Conservation (phyloP, 2,888 invertebrate species). For the Tromatobia lineatoria region DNA sequence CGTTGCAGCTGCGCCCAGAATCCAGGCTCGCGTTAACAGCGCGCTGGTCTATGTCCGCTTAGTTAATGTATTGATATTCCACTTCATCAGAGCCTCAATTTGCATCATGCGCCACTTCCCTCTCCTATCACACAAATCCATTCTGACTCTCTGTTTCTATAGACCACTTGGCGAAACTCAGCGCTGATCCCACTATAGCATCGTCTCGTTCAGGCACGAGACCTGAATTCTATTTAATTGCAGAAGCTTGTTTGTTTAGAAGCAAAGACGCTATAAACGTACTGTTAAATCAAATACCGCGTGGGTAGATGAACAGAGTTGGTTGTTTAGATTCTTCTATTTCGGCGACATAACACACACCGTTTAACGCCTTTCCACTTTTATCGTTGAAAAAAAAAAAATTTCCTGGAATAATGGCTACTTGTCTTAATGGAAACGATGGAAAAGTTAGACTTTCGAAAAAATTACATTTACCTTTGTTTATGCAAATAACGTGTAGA, state of each 20-base stretch:
- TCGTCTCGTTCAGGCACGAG: neutral
- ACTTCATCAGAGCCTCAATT: conserved; percentile 39
- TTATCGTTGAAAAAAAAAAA: no score
- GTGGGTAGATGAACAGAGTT: neutral
- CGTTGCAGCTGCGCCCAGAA: no score
- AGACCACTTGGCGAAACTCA: conserved; percentile 1
- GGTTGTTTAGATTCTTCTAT: no score
- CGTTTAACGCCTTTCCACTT: no score
- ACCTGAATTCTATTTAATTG: conserved; percentile 16
- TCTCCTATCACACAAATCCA: neutral
- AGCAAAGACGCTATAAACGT: neutral
- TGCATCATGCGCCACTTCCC: conserved; percentile 10
- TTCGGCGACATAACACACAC: no score
- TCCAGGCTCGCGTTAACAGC: no score
- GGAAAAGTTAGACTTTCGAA: no score
- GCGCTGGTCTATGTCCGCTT: no score
- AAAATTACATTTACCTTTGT: no score
- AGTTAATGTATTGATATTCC: conserved; percentile 17
- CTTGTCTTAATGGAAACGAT: no score
- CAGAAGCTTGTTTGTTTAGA: neutral
- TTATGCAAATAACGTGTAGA: no score
- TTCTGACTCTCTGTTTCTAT: conserved; percentile 8
- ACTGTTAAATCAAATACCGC: conserved; percentile 1
- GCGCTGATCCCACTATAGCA: neutral
- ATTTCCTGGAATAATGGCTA: no score